These are phyloP conservation scores for Corella eumyota DNA, from an alignment of 23 tunicate species.

Conservation along the genomic window DNA sequence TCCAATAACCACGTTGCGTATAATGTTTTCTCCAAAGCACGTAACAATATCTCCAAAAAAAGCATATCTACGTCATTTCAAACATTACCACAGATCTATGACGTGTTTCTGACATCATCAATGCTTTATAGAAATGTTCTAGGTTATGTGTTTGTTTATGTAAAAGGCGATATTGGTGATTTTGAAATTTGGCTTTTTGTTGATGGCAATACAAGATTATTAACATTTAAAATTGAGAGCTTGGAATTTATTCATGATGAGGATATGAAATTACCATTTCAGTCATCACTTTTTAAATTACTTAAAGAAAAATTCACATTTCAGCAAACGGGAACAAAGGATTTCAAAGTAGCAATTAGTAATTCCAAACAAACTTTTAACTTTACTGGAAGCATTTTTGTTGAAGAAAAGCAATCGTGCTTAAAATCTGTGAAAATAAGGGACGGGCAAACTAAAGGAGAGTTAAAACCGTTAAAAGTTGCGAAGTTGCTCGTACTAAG, in stretches of 20 bases:
- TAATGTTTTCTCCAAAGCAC: background rate
- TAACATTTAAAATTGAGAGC: background rate
- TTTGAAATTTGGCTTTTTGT: background rate
- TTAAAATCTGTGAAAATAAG: background rate
- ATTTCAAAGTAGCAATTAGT: background rate
- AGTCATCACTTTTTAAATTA: background rate
- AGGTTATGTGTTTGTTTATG: background rate
- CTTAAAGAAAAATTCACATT: background rate
- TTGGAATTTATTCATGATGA: background rate
- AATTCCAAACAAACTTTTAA: constrained; percentile 4
- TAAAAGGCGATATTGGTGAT: background rate
- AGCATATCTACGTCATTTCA: background rate
- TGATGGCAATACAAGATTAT: background rate
- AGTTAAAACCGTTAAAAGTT: background rate
- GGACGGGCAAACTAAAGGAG: background rate
- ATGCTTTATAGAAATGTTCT: background rate
- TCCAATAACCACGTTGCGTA: background rate
- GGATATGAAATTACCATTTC: background rate
- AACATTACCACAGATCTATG: constrained; percentile 5
- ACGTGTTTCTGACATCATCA: constrained; percentile 1
- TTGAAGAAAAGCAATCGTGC: background rate
- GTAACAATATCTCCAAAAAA: background rate
- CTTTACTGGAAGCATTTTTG: background rate
- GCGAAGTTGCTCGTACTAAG: background rate
- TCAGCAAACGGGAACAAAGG: background rate